A percentile compares a stretch with the other conserved stretches of the same genome.
Conservation (phyloP, 2,888 invertebrate genomes). For the Machimus atricapillus region DNA sequence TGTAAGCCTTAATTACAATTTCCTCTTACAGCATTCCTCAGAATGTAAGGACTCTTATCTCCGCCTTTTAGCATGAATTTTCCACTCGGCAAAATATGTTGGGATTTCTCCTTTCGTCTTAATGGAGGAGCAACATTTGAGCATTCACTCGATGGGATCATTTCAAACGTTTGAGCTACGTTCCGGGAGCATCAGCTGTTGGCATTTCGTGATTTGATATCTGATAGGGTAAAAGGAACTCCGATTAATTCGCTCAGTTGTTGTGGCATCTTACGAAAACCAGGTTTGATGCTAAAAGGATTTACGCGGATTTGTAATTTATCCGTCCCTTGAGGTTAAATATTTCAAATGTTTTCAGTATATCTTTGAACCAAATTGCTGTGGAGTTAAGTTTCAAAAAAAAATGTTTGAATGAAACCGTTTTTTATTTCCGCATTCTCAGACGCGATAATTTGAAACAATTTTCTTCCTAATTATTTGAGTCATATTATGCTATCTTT, state of each 20-base stretch:
- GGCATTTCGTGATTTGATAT: neutral
- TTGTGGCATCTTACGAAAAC: neutral
- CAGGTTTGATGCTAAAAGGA: neutral
- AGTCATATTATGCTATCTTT: too few species aligned
- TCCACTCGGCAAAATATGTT: neutral
- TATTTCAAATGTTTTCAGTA: neutral
- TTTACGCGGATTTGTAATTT: neutral
- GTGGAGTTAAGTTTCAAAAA: neutral
- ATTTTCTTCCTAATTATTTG: too few species aligned
- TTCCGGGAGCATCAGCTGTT: neutral
- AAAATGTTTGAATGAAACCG: neutral
- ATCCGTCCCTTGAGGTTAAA: neutral
- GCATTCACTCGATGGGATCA: neutral
- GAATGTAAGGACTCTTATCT: neutral
- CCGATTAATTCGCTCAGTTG: neutral
- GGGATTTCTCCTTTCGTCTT: neutral
- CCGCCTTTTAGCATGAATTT: neutral
- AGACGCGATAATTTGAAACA: too few species aligned
- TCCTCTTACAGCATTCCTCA: neutral
- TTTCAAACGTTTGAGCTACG: neutral
- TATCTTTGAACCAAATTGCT: neutral
- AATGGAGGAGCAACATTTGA: neutral
- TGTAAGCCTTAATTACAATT: neutral
- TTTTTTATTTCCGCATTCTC: neutral
- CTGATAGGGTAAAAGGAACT: neutral